A percentile compares a stretch with the other conserved stretches of the same genome.
These are phyloP conservation scores for Rhinichthys klamathensis DNA, from an alignment of 2,113 vertebrate genomes.

Conservation along the genomic window DNA sequence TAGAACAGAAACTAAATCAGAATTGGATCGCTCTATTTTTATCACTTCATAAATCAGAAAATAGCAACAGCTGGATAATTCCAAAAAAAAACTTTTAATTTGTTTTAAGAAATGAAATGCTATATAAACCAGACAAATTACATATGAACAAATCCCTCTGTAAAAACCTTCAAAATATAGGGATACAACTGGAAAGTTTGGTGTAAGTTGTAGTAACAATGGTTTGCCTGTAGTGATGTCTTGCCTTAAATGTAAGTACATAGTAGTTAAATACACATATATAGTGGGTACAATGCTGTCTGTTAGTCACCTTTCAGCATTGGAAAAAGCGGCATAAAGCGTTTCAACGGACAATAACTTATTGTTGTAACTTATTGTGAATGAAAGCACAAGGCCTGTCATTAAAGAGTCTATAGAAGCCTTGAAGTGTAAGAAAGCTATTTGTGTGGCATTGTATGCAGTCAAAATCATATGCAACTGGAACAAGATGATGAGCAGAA, in stretches of 20 bases:
- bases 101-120: too few relatives aligned
- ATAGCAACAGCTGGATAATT: too few relatives aligned
- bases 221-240: too few relatives aligned
- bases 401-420: constrained; percentile 38
- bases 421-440: constrained; percentile 41
- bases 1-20: not conserved
- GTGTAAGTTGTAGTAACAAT: too few relatives aligned
- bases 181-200: too few relatives aligned
- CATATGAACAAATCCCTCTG: too few relatives aligned
- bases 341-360: constrained; percentile 22
- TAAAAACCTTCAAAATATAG: too few relatives aligned
- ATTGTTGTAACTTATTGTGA: constrained; percentile 24
- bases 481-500: constrained; percentile 48
- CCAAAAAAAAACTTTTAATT: too few relatives aligned
- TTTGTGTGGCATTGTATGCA: constrained; percentile 25
- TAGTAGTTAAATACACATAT: not conserved
- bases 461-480: constrained; percentile 24
- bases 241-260: not conserved
- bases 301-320: constrained; percentile 8
- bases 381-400: constrained; percentile 31
- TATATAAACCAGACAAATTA: too few relatives aligned
- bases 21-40: too few relatives aligned
- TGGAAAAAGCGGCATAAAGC: not conserved
- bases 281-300: not conserved
- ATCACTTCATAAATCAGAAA: too few relatives aligned